Percentiles rank a stretch among this genome's conserved stretches.
Conservation (phyloP, 2,113 vertebrate species). For the Malurus alboscapulatus region DNA sequence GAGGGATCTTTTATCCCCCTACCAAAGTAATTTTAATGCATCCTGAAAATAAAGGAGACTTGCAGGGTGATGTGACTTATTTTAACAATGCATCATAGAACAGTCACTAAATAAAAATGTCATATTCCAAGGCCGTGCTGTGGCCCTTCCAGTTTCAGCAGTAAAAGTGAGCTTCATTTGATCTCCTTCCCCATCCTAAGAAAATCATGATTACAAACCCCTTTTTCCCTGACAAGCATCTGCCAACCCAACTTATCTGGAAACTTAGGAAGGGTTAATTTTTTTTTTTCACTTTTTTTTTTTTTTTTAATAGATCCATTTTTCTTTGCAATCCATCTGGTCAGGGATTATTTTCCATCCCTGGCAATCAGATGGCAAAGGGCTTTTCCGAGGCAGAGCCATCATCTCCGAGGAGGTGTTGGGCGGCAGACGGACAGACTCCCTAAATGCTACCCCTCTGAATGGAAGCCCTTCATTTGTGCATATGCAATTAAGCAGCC, state of each 20-base stretch:
- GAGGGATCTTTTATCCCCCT: conserved; percentile 4
- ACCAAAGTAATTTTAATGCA: background rate
- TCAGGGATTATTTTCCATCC: background rate
- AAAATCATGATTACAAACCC: background rate
- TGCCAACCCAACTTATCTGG: background rate
- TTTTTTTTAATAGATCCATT: background rate
- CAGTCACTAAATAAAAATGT: background rate
- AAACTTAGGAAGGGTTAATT: background rate
- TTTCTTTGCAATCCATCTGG: background rate
- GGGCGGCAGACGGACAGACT: conserved; percentile 81
- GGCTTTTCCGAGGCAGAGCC: background rate
- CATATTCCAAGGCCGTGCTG: background rate
- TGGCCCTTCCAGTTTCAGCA: background rate
- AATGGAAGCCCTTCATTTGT: conserved; percentile 81
- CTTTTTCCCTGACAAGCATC: background rate
- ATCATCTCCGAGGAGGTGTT: conserved; percentile 50
- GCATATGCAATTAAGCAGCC: conserved; percentile 78
- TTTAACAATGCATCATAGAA: background rate
- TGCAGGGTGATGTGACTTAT: background rate
- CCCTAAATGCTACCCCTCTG: conserved; percentile 82
- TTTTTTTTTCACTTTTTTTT: background rate
- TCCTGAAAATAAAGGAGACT: background rate
- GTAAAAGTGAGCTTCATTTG: background rate
- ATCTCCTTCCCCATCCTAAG: background rate
- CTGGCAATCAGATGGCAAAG: conserved; percentile 12